Evolutionary conservation across 2,797 vertebrate genomes (phyloP), one percentile per base, ranked within the genome.

Genomic region (Threskiornis aethiopicus): DNA sequence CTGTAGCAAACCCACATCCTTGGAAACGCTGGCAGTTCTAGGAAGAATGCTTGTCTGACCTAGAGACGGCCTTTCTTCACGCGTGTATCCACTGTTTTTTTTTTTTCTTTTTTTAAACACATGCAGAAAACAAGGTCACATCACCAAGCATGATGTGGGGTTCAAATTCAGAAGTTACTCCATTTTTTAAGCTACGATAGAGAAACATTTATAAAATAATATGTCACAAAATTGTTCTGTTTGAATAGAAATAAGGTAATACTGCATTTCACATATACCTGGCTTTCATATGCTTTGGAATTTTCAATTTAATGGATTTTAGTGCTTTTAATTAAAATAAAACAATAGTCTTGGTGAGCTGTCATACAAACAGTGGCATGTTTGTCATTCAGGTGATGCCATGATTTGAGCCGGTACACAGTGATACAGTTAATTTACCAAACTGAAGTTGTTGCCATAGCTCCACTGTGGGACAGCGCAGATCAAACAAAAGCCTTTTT

Each of bases 401-500:
- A 52, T 66, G 90, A 84, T 85, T 96, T 96, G 92, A 96, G 93
- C 91, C 33, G 0, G 96, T 89, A 93, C 96, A 79, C 96, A 96
- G 94, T 96, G 97, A 96, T 94, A 97, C 88, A 91, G 97, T 98
- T 97, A 97, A 94, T 97, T 98, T 96, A 95, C 89, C 91, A 71
- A 49, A 93, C 28, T 78, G 90, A 97, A 97, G 90, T 96, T 93
- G 97, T 99, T 98, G 96, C 98, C 97, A 98, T 97, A 97, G 98
- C 66, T 98, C 97, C 94, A 92, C 96, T 49, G 91, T 94, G 71
- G 96, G 96, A 97, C 90, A 96, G 97, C 26, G 6, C 92, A 97
- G 88, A 79, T 92, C 87, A 89, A 95, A 99, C 98, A 99, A 98
- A 98, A 96, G 98, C 82, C 90, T 97, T 98, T 97, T 98, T 98